Percentiles rank a stretch among this genome's conserved stretches.
These are phyloP conservation scores for Lutjanus erythropterus DNA, from an alignment of 2,113 vertebrate species.

Conservation along the genomic window DNA sequence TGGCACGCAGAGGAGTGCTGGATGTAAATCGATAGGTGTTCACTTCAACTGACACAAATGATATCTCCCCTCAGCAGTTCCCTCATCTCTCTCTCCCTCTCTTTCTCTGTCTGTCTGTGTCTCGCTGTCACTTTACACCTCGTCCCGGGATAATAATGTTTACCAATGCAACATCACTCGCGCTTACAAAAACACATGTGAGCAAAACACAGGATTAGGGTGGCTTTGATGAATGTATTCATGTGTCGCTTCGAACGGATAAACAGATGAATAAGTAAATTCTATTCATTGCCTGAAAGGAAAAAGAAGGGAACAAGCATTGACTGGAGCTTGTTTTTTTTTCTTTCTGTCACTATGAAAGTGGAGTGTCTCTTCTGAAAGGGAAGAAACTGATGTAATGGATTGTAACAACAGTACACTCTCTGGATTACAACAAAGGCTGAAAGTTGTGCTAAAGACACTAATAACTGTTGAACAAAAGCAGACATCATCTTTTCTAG, in stretches of 20 bases:
- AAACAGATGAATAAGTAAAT: constrained; percentile 55
- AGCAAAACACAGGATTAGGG: constrained; percentile 61
- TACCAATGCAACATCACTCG: constrained; percentile 51
- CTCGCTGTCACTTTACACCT: constrained; percentile 61
- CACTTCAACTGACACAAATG: constrained; percentile 68
- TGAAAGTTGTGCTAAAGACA: neutral
- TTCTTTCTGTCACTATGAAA: constrained; percentile 7
- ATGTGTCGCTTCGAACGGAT: constrained; percentile 27
- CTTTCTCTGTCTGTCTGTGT: neutral
- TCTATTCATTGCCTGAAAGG: constrained; percentile 43
- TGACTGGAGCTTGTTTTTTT: constrained; percentile 12
- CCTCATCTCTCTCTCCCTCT: constrained; percentile 34
- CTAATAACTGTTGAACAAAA: constrained; percentile 16
- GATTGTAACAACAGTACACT: constrained; percentile 31
- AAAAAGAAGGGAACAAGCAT: constrained; percentile 6
- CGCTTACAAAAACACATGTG: constrained; percentile 55
- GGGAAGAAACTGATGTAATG: constrained; percentile 54
- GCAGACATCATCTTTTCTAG: neutral
- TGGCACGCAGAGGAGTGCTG: constrained; percentile 46
- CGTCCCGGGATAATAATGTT: constrained; percentile 62
- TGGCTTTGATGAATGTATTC: constrained; percentile 61
- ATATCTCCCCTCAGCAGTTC: constrained; percentile 69
- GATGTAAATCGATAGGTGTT: constrained; percentile 81
- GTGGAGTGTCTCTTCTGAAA: constrained; percentile 10
- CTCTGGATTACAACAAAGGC: constrained; percentile 22